Conservation (phyloP, 2,888 invertebrate species). For the Acleris emargana region DNA sequence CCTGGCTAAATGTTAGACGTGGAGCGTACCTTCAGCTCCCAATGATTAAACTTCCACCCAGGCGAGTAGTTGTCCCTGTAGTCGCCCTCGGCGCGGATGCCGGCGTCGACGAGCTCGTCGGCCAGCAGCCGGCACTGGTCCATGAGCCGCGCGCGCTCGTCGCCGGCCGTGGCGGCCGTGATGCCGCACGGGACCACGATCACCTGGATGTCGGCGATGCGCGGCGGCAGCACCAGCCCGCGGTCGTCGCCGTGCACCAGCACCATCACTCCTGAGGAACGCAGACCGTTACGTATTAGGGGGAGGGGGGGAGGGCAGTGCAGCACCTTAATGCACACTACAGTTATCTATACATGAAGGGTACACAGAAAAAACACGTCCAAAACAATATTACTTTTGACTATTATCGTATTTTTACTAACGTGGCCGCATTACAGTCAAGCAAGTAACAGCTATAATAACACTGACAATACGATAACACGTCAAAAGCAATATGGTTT, state of each 20-base stretch:
- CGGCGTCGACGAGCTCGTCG: conserved; percentile 82
- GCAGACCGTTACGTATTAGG: not conserved
- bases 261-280: conserved; percentile 89
- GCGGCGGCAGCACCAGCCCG: conserved; percentile 97
- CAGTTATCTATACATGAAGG: too few species aligned
- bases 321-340: too few species aligned
- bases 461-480: too few species aligned
- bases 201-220: conserved; percentile 93
- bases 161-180: conserved; percentile 90
- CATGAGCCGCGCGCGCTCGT: conserved; percentile 87
- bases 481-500: too few species aligned
- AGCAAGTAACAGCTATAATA: too few species aligned
- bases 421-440: too few species aligned
- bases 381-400: too few species aligned
- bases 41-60: conserved; percentile 99
- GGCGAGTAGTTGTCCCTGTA: conserved; percentile 97
- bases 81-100: conserved; percentile 92
- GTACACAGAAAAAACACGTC: too few species aligned
- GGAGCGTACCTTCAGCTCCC: conserved; percentile 92
- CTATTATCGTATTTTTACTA: too few species aligned
- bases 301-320: too few species aligned
- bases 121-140: conserved; percentile 89
- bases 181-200: conserved; percentile 98
- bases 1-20: too few species aligned
- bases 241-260: conserved; percentile 98